These are phyloP conservation scores for Bolinopsis microptera DNA, from an alignment of 37 sponge, comb jelly and placozoan genomes.

Conservation along the genomic window DNA sequence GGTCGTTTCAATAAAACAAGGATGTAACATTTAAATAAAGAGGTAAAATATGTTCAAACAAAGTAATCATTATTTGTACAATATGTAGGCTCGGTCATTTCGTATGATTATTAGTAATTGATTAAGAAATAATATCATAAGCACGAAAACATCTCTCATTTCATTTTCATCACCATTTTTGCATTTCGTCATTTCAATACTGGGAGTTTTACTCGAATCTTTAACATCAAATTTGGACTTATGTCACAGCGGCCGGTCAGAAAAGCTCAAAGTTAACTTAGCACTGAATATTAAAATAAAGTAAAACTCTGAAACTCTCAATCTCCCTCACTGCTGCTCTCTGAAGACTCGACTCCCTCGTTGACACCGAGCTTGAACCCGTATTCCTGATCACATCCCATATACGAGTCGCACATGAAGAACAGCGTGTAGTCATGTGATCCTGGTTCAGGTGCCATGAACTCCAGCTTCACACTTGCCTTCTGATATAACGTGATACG, in stretches of 20 bases:
- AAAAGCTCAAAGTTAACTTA: not conserved
- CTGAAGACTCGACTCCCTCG: conserved; percentile 66
- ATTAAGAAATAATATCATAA: not conserved
- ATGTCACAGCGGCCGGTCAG: not conserved
- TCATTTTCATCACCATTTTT: no score
- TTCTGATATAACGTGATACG: conserved; percentile 87
- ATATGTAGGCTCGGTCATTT: not conserved
- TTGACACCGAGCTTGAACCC: conserved; percentile 75
- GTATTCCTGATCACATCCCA: conserved; percentile 99
- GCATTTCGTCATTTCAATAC: no score
- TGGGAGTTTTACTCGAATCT: no score
- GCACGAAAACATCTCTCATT: not conserved
- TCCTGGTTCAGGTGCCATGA: conserved; percentile 86
- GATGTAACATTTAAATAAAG: not conserved
- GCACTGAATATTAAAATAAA: not conserved
- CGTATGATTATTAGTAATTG: not conserved
- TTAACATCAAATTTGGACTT: not conserved
- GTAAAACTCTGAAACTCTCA: not conserved
- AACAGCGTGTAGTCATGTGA: conserved; percentile 85
- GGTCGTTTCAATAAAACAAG: not conserved
- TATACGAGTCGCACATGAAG: conserved; percentile 98
- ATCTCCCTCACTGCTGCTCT: conserved; percentile 21
- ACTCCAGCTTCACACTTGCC: conserved; percentile 89
- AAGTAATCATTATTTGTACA: not conserved
- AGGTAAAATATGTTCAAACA: not conserved